A percentile compares a stretch with the other conserved stretches of the same genome.
These are phyloP conservation scores for Porites divaricata DNA, from an alignment of 92 coral and sea anemone species.

Conservation along the genomic window DNA sequence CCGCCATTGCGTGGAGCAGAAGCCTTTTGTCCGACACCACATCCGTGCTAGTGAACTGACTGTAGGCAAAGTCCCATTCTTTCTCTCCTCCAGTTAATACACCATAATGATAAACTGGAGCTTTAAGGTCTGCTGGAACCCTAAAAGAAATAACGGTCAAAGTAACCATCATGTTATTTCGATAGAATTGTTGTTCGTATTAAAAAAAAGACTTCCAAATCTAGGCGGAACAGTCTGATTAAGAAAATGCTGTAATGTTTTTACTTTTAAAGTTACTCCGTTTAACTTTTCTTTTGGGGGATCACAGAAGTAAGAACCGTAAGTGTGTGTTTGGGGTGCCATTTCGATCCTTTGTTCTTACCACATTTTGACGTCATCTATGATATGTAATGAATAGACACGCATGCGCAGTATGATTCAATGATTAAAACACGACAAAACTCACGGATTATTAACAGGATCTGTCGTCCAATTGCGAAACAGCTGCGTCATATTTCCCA, in stretches of 20 bases:
- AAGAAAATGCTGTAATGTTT: too few species aligned
- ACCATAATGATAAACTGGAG: conserved; percentile 66
- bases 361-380: too few species aligned
- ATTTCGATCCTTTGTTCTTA: too few species aligned
- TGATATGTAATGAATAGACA: not conserved
- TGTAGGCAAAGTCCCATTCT: conserved; percentile 76
- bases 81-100: conserved; percentile 66
- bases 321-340: too few species aligned
- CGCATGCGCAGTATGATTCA: not conserved
- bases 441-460: conserved; percentile 53
- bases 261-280: too few species aligned
- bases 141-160: conserved; percentile 22
- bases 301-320: too few species aligned
- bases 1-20: conserved; percentile 56
- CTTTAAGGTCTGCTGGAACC: conserved; percentile 65
- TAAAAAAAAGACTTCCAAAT: too few species aligned
- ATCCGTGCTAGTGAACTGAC: conserved; percentile 53
- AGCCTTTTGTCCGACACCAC: conserved; percentile 43
- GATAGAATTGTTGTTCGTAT: too few species aligned
- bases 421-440: not conserved
- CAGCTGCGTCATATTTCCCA: conserved; percentile 38
- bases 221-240: too few species aligned
- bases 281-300: too few species aligned
- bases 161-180: not conserved
- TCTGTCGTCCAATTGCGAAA: conserved; percentile 56